A percentile compares a stretch with the other conserved stretches of the same genome.
These are phyloP conservation scores for Zosterops lateralis DNA, from an alignment of 2,113 vertebrate species.

Conservation along the genomic window DNA sequence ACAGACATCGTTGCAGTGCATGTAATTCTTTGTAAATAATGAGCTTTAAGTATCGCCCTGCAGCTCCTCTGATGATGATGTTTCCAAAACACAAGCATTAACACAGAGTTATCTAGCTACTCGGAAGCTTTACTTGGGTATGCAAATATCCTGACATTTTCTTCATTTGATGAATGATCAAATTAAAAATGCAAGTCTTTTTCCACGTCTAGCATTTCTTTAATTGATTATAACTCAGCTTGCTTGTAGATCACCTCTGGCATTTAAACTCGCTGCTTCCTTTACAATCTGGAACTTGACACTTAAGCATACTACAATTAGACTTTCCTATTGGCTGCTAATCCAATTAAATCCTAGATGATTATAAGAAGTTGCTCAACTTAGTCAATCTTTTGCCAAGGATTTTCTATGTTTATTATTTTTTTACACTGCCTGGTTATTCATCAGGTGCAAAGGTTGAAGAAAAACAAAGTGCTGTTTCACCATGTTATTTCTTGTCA, in stretches of 20 bases:
- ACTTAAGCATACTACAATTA: background rate
- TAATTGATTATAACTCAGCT: background rate
- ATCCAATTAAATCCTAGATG: slow-evolving; percentile 53
- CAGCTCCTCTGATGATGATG: background rate
- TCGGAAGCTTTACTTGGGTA: background rate
- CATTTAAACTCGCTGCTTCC: slow-evolving; percentile 32
- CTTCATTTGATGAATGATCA: background rate
- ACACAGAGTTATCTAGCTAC: background rate
- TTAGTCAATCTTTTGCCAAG: slow-evolving; percentile 83
- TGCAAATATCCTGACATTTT: background rate
- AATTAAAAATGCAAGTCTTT: background rate
- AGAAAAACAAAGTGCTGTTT: slow-evolving; percentile 52
- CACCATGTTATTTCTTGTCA: slow-evolving; percentile 35
- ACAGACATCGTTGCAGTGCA: background rate
- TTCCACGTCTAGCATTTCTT: background rate
- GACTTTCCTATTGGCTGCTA: slow-evolving; percentile 41
- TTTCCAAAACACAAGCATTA: background rate
- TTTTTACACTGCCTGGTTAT: slow-evolving; percentile 14
- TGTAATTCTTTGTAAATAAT: background rate
- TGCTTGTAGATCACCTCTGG: background rate
- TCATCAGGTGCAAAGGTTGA: slow-evolving; percentile 78
- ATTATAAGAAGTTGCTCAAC: slow-evolving; percentile 64
- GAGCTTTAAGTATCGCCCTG: background rate
- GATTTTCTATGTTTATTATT: slow-evolving; percentile 27
- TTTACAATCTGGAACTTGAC: slow-evolving; percentile 31